phyloP scores from a whole-genome alignment of 1,140 invertebrate species.

The Sycophila sp. region DNA sequence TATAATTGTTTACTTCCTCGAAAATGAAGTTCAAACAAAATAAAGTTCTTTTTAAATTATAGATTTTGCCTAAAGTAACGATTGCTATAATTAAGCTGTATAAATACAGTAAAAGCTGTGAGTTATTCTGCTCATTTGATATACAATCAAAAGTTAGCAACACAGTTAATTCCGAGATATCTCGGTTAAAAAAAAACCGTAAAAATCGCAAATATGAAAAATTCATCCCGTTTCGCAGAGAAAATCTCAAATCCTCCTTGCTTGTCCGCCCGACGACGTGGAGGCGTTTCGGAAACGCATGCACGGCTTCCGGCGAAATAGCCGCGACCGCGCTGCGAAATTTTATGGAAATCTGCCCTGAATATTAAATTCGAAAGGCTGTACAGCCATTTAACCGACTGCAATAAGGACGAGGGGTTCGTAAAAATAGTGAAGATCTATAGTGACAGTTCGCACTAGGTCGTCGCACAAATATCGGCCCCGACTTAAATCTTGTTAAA shows the following conservation, averaged over 20 bases:
- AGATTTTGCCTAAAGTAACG: not conserved
- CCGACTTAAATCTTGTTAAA: too few relatives aligned
- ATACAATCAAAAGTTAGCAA: too few relatives aligned
- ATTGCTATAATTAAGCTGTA: not conserved
- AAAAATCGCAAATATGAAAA: conserved; percentile 16
- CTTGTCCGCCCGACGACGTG: not conserved
- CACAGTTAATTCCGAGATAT: too few relatives aligned
- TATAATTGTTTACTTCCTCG: too few relatives aligned
- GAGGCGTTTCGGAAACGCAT: not conserved
- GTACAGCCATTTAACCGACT: not conserved
- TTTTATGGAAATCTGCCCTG: conserved; percentile 25
- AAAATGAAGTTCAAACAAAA: too few relatives aligned
- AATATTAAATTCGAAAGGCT: conserved; percentile 23
- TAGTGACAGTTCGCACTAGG: too few relatives aligned
- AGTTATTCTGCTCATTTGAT: too few relatives aligned
- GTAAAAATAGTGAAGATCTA: too few relatives aligned
- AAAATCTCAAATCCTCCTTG: not conserved
- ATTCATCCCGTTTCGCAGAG: not conserved
- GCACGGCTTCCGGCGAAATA: not conserved
- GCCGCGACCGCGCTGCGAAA: not conserved
- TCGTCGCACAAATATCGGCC: too few relatives aligned
- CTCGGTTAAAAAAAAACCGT: too few relatives aligned
- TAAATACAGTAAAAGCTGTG: conserved; percentile 9
- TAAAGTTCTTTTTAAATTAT: not conserved
- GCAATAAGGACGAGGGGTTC: conserved; percentile 8